Evolutionary conservation across 2,113 vertebrate genomes (phyloP), one percentile per base, ranked within the genome.

Genomic region (Channa argus): DNA sequence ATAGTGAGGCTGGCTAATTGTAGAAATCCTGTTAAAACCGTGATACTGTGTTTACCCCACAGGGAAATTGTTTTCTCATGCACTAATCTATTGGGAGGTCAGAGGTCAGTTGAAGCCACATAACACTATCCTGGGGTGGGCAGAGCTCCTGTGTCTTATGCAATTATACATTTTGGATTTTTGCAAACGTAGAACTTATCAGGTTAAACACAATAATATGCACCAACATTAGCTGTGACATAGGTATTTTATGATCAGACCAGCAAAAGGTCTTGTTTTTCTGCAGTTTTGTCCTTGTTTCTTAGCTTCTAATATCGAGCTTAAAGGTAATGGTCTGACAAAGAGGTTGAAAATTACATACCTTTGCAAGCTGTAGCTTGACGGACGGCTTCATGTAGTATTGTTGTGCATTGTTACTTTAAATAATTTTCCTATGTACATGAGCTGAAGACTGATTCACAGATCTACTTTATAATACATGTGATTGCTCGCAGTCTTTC

Each of bases 341-440:
- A 38, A 66, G 37, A 74, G 81, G 65, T 74, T 85, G 64, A 74
- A 71, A 67, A 45, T 1, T 54, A 52, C 86, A 86, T 89, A 84
- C 86, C 79, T 77, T 11, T 80, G 83, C 90, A 84, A 88, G 91
- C 81, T 61, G 62, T 62, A 73, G 37, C 89, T 66, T 41, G 91
- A 90, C 72, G 12, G 51, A 36, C 44, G 36, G 63, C 11, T 58
- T 2, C 7, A 36, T 56, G 38, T n/a, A 5, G 7, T 36, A 38
- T 61, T 76, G 71, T 36, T 11, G 8, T 14, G 8, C 61, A 66
- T 74, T 81, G 65, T 73, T 61, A 33, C 65, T 74, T 60, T 46
- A 38, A 50, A 47, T 14, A 9, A 8, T 15, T 3, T 45, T 76
- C n/a, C 46, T 38, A 13, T 56, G 33, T 12, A 47, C 13, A 51